Conservation (phyloP, 2,797 vertebrate species). For the Lophotriccus pileatus region DNA sequence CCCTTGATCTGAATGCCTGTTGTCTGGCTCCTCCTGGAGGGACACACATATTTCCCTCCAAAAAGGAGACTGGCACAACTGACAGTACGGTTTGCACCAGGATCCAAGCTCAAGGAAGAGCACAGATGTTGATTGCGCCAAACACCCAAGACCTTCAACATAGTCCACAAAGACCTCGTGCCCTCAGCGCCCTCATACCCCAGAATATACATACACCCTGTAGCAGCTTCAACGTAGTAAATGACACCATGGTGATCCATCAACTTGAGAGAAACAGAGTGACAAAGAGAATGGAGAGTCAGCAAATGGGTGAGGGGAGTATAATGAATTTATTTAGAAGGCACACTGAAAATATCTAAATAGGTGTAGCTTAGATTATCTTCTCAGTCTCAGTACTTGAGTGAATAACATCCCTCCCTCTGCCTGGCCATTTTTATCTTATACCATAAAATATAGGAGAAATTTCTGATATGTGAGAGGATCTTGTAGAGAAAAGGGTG, state of each 20-base stretch:
- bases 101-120: background rate
- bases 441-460: background rate
- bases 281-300: background rate
- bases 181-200: background rate
- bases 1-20: background rate
- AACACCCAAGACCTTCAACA: background rate
- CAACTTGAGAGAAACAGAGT: background rate
- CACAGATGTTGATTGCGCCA: background rate
- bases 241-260: background rate
- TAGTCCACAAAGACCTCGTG: background rate
- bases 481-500: background rate
- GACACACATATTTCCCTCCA: background rate
- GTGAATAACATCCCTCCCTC: background rate
- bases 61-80: background rate
- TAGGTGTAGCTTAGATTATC: background rate
- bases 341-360: background rate
- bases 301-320: background rate
- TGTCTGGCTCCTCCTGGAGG: background rate
- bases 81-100: background rate
- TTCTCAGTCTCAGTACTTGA: background rate
- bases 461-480: background rate
- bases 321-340: background rate
- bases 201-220: background rate
- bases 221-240: background rate
- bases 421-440: background rate